Base-by-base conservation (phyloP, 2,888 invertebrate genomes). In the Cylindroiulus punctatus region DNA sequence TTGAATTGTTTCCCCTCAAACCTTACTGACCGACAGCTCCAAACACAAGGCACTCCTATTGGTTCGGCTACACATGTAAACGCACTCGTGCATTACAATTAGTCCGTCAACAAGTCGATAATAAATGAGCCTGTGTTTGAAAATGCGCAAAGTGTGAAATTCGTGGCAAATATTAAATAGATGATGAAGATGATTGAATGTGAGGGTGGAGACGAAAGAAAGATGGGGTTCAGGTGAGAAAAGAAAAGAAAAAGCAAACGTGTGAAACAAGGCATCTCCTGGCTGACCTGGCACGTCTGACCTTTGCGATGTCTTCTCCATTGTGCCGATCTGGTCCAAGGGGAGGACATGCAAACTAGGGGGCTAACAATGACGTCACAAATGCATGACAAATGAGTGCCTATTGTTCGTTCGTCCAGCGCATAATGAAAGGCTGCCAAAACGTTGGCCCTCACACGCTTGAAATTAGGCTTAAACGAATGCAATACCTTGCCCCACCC, bases 391-490 rank as follows among this genome's bases (percentile, higher is more conserved):
- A 81, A 81, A 81, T 81, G 81, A 81, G 81, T 81, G 30, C 36
- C 81, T 36, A 81, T 81, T 81, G 81, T 81, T 81, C 81, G 32
- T 32, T 36, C 36, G 32, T 81, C 32, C 81, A 81, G n/a, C 1
- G n/a, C 81, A 81, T 81, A 81, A 81, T 81, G 81, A 81, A 52
- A 52, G 81, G 32, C 81, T 81, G 81, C 81, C 81, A 81, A 81
- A 81, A 52, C 4, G n/a, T n/a, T 52, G 52, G 52, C 52, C 52
- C 52, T 52, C 52, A 52, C 52, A 52, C 52, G 52, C 52, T 52
- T 52, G 52, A 52, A 52, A 52, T 52, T 52, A 52, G 52, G 52
- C 52, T 52, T 52, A 52, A 52, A 52, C 52, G 52, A 52, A 52
- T 52, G 52, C 52, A 52, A 52, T 52, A 52, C n/a, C 52, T 52